phyloP scores from a whole-genome alignment of 2,888 invertebrate species.

The Actias luna region DNA sequence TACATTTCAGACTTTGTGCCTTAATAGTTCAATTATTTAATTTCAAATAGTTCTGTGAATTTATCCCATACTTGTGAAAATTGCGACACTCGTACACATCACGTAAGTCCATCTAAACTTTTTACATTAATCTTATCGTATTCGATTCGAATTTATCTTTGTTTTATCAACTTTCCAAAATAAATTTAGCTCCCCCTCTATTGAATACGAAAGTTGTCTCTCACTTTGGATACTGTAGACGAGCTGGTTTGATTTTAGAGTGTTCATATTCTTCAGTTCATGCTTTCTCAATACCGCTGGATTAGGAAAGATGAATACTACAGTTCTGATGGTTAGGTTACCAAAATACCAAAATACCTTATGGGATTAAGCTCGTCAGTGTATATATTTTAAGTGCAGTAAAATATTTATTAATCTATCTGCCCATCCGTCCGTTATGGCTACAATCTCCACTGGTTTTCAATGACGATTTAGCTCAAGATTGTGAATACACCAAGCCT shows the following conservation, averaged over 20 bases:
- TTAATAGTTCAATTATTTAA: background rate
- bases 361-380: no score
- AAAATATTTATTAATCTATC: no score
- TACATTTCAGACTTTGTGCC: no score
- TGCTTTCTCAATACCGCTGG: no score
- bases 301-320: no score
- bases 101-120: constrained; percentile 40
- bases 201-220: constrained; percentile 37
- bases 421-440: no score
- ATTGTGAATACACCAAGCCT: no score
- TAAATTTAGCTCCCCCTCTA: constrained; percentile 45
- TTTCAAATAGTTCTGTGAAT: constrained; percentile 10
- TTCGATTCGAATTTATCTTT: constrained; percentile 67
- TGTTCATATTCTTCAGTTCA: background rate
- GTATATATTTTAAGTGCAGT: no score
- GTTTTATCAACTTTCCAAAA: constrained; percentile 59
- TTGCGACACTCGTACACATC: constrained; percentile 34
- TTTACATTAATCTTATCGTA: constrained; percentile 55
- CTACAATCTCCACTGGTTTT: no score
- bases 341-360: no score
- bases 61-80: constrained; percentile 29
- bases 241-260: constrained; percentile 10
- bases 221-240: constrained; percentile 28
- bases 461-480: no score
- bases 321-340: no score